Evolutionary conservation across 2,888 invertebrate species (phyloP), one percentile per base, ranked within the genome.

Genomic region (Polyommatus icarus): DNA sequence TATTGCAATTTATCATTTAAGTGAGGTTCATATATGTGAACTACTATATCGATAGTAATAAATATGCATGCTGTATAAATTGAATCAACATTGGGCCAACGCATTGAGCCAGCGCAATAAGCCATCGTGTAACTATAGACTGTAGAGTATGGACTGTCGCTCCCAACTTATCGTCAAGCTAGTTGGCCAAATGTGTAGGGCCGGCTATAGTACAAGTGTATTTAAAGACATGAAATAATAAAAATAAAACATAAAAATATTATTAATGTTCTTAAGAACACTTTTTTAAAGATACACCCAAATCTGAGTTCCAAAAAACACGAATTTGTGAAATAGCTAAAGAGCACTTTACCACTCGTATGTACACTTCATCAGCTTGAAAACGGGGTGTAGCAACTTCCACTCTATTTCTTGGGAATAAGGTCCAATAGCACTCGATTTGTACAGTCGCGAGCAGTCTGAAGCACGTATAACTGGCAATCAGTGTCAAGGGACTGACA

Each of bases 311-410:
- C 29, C 67, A 67, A 29, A 61, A 29, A 67, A 24, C 10, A 20
- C 20, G 61, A 61, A 61, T 24, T 10, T 29, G 67, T 32, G 67
- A 67, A 29, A 29, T 6, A 15, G 29, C 6, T 67, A 67, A 29
- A 67, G 29, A 67, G 67, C 67, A 67, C 67, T 67, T 67, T 67
- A 67, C 29, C 67, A 32, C 29, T 67, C 29, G 67, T 67, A 67
- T 5, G 29, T 67, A 67, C 29, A 67, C 67, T 67, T 32, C 67
- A 32, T 67, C 67, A 32, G 67, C 6, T 15, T 5, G 5, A 54
- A 6, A 54, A 24, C 5, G 18, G 15, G 12, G 18, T 54, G 1
- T 1, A 46, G 46, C 46, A 46, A 54, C 4, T 18, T 54, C 4
- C 3, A 18, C 54, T 54, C 18, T 54, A 54, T 18, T 3, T 1